Base-by-base conservation (phyloP, 2,797 vertebrate genomes). In the Tokudaia tokunoshimensis region DNA sequence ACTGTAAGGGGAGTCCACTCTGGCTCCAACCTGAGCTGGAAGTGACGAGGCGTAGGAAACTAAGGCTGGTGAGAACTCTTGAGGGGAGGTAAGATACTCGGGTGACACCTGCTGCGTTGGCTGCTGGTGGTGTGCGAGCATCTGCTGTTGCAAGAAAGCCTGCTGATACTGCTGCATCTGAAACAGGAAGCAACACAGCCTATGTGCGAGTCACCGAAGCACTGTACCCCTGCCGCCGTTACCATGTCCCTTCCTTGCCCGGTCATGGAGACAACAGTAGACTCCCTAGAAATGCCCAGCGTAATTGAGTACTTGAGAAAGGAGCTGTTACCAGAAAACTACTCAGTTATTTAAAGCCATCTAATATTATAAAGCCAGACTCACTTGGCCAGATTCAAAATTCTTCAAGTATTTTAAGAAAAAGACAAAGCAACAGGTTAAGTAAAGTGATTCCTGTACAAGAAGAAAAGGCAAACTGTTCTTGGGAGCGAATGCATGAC, bases 151-250 rank as follows among this genome's bases (percentile, higher is more conserved):
- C 88, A 99, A 97, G 98, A 99, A 99, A 87, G 99, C 98, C 98
- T 99, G 99, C 98, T 99, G 99, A 97, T 99, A 99, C 88, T 99
- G 99, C 97, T 99, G 99, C 99, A 99, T 98, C 99, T 99, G 98
- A 81, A 94, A 98, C 0, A 83, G 96, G 8, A 95, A 67, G 92
- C 3, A 17, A 34, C n/a, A 41, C 0, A 0, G 44, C 61, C 55
- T 74, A 6, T 0, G 0, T 47, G 44, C 50, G 3, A 29, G 65
- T 15, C 86, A 47, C 17, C 2, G 4, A 44, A 88, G 78, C 47
- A 44, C 31, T 31, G 1, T 52, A 29, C 29, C 1, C 2, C 1
- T 1, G 15, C 19, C n/a, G 52, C 84, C 57, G 22, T 55, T 29
- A 76, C 44, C 15, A 20, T 7, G 1, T 17, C 50, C 76, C 63